Conservation (phyloP, 1,140 invertebrate genomes). For the Drosophila saltans region DNA sequence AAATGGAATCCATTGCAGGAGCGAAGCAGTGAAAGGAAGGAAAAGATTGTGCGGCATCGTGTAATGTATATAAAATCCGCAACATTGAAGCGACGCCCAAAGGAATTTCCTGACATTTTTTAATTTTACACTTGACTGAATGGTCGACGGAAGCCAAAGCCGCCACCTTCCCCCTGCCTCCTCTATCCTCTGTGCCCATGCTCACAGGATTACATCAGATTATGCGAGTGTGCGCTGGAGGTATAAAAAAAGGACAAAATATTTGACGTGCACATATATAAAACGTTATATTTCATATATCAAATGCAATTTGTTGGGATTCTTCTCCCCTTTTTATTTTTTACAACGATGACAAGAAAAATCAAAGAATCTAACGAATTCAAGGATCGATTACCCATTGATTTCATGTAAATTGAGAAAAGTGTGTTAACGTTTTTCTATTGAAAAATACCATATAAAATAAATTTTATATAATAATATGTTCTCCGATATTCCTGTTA, state of each 20-base stretch:
- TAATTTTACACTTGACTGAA: slow-evolving; percentile 79
- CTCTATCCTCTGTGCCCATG: background rate
- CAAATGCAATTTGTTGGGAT: slow-evolving; percentile 19
- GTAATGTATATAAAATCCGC: slow-evolving; percentile 57
- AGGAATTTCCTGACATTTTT: slow-evolving; percentile 81
- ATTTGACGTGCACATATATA: slow-evolving; percentile 1
- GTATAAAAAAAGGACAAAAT: slow-evolving; percentile 7
- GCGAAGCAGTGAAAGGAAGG: background rate
- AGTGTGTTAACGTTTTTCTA: background rate
- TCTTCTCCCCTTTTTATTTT: background rate
- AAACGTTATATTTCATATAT: slow-evolving; percentile 17
- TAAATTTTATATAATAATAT: too few species aligned
- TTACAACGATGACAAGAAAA: background rate
- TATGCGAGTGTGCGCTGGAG: slow-evolving; percentile 31
- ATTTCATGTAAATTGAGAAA: background rate
- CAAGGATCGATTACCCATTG: slow-evolving; percentile 11
- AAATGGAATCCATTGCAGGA: background rate
- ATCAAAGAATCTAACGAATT: slow-evolving; percentile 19
- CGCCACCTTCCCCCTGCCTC: background rate
- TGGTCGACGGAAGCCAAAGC: slow-evolving; percentile 37
- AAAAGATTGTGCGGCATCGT: slow-evolving; percentile 43
- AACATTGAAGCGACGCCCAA: slow-evolving; percentile 74
- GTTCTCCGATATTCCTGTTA: too few species aligned
- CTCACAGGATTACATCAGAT: slow-evolving; percentile 60
- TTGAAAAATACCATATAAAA: background rate